Evolutionary conservation across 2,797 vertebrate species (phyloP).

Genomic region (Diglossa cyanea): DNA sequence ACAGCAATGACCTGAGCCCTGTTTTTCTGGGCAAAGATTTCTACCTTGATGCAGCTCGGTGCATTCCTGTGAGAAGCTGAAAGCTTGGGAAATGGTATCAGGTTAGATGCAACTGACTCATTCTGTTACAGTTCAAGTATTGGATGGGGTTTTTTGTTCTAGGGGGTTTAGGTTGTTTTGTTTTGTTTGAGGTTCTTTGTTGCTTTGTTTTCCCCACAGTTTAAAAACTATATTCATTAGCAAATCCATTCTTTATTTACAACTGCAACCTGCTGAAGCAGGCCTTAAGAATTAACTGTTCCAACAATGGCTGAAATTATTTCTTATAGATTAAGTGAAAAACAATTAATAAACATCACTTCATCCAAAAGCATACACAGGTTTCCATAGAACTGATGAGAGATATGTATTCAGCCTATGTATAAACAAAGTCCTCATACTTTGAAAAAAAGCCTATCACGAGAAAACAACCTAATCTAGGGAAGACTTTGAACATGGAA

Average conservation of each 20-base stretch:
- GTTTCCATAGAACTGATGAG: not conserved
- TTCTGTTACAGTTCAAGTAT: not conserved
- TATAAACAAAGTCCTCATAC: not conserved
- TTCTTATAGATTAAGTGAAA: not conserved
- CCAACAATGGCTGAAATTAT: not conserved
- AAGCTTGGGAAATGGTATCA: not conserved
- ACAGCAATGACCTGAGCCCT: not conserved
- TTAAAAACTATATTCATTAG: not conserved
- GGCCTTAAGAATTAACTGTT: not conserved
- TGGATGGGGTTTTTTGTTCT: not conserved
- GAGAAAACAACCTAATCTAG: not conserved
- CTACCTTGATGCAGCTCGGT: not conserved
- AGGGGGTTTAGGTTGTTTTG: rapidly evolving
- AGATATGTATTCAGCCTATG: not conserved
- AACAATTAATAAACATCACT: not conserved
- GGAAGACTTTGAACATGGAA: not conserved
- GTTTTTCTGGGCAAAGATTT: not conserved
- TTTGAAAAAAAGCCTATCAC: not conserved
- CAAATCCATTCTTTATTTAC: not conserved
- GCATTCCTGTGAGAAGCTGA: not conserved
- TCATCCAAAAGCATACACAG: not conserved
- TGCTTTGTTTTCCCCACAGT: not conserved
- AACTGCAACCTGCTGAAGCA: not conserved
- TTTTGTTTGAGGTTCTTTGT: not conserved
- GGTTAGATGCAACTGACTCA: not conserved